Evolutionary conservation across 2,888 invertebrate genomes (phyloP).

Genomic region (Aricia artaxerxes): DNA sequence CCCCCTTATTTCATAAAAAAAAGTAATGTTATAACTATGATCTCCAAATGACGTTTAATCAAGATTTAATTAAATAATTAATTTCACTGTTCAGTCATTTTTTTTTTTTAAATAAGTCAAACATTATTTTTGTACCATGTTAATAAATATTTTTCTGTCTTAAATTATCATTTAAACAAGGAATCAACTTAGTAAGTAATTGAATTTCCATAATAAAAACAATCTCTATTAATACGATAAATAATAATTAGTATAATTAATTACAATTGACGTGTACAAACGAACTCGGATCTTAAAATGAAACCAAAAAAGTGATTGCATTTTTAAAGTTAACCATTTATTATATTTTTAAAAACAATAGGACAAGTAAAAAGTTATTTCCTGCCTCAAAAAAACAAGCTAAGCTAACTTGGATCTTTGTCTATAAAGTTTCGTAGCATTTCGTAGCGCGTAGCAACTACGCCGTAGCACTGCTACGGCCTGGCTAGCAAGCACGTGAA

Average conservation of each 20-base stretch:
- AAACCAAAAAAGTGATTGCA: too few relatives aligned
- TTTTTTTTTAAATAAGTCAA: too few relatives aligned
- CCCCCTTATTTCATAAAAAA: too few relatives aligned
- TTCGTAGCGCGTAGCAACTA: neutral
- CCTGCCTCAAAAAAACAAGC: neutral
- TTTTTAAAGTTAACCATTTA: too few relatives aligned
- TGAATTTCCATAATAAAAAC: neutral
- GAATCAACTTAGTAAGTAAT: too few relatives aligned
- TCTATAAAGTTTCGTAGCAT: neutral
- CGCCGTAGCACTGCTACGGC: slow-evolving; percentile 6
- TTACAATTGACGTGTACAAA: too few relatives aligned
- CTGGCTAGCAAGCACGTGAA: neutral
- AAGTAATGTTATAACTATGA: neutral
- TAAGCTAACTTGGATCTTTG: neutral
- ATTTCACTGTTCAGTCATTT: neutral
- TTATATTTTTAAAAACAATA: neutral
- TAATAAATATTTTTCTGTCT: too few relatives aligned
- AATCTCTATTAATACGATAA: neutral
- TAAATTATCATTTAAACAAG: too few relatives aligned
- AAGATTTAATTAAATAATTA: too few relatives aligned
- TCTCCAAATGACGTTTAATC: neutral
- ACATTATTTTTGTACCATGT: too few relatives aligned
- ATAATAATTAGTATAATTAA: neutral
- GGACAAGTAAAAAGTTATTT: neutral
- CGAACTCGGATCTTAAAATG: too few relatives aligned